Conservation (phyloP, 2,797 vertebrate genomes). For the Gambelia wislizenii region DNA sequence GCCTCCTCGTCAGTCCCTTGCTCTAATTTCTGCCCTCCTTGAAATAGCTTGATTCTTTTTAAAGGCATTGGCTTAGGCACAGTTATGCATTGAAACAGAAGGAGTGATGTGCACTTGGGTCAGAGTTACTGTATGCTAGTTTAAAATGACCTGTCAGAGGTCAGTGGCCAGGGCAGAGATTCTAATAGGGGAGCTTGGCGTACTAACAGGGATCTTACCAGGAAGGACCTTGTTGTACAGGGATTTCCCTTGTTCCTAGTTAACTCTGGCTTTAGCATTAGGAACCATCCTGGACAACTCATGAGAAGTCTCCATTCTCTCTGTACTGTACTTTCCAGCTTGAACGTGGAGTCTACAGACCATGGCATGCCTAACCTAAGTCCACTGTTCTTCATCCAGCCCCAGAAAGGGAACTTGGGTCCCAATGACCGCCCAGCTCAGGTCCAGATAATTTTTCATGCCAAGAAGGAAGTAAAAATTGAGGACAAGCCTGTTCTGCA, state of each 20-base stretch:
- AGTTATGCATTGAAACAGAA: not conserved
- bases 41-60: not conserved
- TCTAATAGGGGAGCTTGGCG: too few species aligned
- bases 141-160: not conserved
- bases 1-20: too few species aligned
- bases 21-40: too few species aligned
- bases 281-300: not conserved
- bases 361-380: conserved; percentile 65
- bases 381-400: conserved; percentile 83
- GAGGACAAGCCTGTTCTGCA: conserved; percentile 81
- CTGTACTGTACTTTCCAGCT: conserved; percentile 76
- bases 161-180: too few species aligned
- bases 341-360: conserved; percentile 75
- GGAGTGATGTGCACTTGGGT: rapidly evolving
- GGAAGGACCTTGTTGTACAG: not conserved
- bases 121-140: too few species aligned
- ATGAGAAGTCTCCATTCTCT: not conserved
- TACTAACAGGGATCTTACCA: too few species aligned
- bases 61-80: not conserved
- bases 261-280: not conserved
- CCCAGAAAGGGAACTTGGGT: conserved; percentile 79
- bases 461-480: conserved; percentile 81
- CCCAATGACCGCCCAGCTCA: conserved; percentile 71
- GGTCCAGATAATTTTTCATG: conserved; percentile 83
- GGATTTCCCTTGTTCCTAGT: not conserved